These are phyloP conservation scores for Solenopsis invicta DNA, from an alignment of 1,140 invertebrate species.

Conservation along the genomic window DNA sequence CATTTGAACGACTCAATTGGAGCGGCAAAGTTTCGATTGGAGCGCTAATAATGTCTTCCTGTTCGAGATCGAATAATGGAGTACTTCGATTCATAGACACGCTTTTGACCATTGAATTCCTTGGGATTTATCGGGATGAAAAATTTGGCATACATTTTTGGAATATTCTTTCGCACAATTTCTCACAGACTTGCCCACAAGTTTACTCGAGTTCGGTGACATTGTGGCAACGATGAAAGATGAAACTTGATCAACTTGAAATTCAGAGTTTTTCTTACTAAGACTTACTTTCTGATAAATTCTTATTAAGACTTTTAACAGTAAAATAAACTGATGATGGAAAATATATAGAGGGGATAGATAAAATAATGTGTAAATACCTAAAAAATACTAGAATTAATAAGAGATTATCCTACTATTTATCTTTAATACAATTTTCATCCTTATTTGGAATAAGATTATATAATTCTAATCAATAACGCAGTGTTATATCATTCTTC, in stretches of 20 bases:
- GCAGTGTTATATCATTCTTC: no score
- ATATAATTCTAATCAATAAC: no score
- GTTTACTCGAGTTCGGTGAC: neutral
- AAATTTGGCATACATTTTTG: neutral
- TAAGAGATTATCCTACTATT: no score
- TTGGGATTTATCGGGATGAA: neutral
- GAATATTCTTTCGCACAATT: conserved; percentile 1
- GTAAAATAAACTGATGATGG: neutral
- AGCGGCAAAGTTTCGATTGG: conserved; percentile 57
- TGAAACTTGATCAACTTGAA: neutral
- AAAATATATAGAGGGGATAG: no score
- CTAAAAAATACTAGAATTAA: no score
- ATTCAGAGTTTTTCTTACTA: neutral
- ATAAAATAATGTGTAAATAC: no score
- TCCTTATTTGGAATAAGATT: no score
- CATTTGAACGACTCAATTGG: conserved; percentile 47
- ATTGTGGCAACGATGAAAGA: neutral
- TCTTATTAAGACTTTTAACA: neutral
- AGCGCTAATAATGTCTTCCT: conserved; percentile 50
- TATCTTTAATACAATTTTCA: no score
- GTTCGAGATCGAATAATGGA: conserved; percentile 56
- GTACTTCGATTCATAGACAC: conserved; percentile 43
- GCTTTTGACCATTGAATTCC: conserved; percentile 26
- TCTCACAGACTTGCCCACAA: neutral
- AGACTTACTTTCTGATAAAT: no score